phyloP scores from a whole-genome alignment of 1,140 invertebrate species.

The Drosophila persimilis region DNA sequence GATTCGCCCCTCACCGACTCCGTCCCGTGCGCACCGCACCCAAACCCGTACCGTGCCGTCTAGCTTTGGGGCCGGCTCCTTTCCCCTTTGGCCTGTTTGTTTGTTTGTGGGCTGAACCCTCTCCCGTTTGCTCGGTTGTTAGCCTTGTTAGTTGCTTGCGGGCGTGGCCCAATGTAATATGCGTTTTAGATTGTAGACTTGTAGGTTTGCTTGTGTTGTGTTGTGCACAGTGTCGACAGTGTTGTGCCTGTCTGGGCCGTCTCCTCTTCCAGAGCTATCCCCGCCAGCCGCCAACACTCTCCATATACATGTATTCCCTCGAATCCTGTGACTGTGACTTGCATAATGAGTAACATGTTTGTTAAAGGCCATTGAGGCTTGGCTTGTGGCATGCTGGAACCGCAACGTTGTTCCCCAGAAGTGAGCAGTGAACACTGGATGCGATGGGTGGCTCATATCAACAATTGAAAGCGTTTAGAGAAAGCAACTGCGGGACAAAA shows the following conservation, averaged over 20 bases:
- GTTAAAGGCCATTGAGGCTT: constrained; percentile 29
- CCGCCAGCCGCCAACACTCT: too few species aligned
- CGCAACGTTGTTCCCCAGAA: constrained; percentile 13
- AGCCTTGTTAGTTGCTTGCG: constrained; percentile 46
- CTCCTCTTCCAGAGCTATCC: background rate
- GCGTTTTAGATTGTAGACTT: constrained; percentile 50
- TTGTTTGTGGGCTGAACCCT: constrained; percentile 38
- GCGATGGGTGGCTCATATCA: background rate
- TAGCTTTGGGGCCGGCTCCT: constrained; percentile 4
- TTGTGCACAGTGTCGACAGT: background rate
- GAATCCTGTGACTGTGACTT: constrained; percentile 56
- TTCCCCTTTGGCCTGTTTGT: constrained; percentile 34
- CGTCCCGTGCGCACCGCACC: background rate
- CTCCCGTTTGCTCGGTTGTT: constrained; percentile 29
- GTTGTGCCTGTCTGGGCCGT: constrained; percentile 4
- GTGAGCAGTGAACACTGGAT: background rate
- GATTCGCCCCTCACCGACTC: background rate
- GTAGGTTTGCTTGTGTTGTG: constrained; percentile 2
- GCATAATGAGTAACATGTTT: constrained; percentile 77
- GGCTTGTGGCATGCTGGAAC: background rate
- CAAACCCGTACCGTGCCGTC: background rate
- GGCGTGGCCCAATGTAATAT: constrained; percentile 72
- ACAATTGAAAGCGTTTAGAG: constrained; percentile 39
- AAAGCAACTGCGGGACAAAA: background rate
- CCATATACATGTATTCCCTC: background rate